Evolutionary conservation across 2,888 invertebrate genomes (phyloP), one percentile per base, ranked within the genome.

Genomic region (Malachius bipustulatus): DNA sequence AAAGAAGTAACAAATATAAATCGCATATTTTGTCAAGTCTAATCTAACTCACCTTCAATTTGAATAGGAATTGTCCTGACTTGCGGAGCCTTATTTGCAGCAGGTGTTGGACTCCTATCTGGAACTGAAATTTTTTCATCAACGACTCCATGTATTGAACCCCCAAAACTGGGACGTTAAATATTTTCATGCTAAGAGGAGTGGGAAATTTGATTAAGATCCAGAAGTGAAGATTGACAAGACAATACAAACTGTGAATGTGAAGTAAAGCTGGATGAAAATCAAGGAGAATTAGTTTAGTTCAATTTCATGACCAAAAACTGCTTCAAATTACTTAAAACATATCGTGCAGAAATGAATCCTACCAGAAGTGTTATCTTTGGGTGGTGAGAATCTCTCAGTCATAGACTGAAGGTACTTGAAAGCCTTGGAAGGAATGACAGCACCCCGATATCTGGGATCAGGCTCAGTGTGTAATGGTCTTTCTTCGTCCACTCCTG

Each of bases 361-460:
- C 24, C 24, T 19, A 19, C 24, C 24, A 19, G 24, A 19, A 19
- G 24, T n/a, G n/a, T n/a, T 19, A 19, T 19, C 6, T 8, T 19
- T 36, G 14, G 30, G 32, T 8, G 24, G 27, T 14, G 38, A 26
- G 29, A 42, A 33, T 27, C 45, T 43, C 29, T 46, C 71, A 15
- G 75, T 75, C 71, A 77, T 74, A 43, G 66, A 70, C 58, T 79
- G 78, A 44, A 81, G 65, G 47, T 70, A 70, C 51, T 72, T 68
- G 60, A 79, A 80, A 45, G 78, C 75, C 54, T 74, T 70, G 30
- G 77, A 78, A 9, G 78, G 78, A 51, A 78, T 78, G 42, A 70
- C 67, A 16, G 71, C 64, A 28, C 74, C 73, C 38, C 70, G 66
- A 59, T 73, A 75, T 52, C 75, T 64, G 30, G 74, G 74, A 53